Percentiles rank a stretch among this genome's conserved stretches.
These are phyloP conservation scores for Eciton burchellii DNA, from an alignment of 1,140 invertebrate species.

Conservation along the genomic window DNA sequence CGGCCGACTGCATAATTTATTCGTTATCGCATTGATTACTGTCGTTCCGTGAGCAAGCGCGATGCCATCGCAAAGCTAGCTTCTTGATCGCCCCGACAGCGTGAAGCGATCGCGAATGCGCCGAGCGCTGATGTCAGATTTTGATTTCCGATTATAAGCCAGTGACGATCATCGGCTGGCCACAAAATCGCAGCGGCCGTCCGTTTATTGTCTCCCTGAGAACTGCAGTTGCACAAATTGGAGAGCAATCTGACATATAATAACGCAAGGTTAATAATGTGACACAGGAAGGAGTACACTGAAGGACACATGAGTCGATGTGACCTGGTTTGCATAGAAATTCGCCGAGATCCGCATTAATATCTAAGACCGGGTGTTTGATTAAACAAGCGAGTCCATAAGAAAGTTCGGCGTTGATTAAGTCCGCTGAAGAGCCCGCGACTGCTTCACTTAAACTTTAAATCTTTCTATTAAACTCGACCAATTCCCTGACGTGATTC, in stretches of 20 bases:
- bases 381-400: conserved; percentile 42
- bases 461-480: conserved; percentile 56
- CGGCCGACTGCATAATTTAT: conserved; percentile 34
- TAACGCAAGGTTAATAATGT: neutral
- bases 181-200: too few species aligned
- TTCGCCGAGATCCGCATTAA: neutral
- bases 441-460: conserved; percentile 52
- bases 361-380: conserved; percentile 15
- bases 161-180: too few species aligned
- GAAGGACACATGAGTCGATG: neutral
- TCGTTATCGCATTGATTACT: conserved; percentile 36
- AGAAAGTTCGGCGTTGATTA: conserved; percentile 47
- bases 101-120: neutral
- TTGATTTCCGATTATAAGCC: neutral
- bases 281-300: neutral
- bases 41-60: neutral
- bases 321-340: neutral
- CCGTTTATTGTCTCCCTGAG: too few species aligned
- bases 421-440: conserved; percentile 43
- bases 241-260: neutral
- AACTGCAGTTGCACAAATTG: neutral
- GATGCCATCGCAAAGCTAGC: neutral
- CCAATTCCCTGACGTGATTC: conserved; percentile 24
- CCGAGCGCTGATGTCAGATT: neutral
- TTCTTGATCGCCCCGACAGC: neutral